Evolutionary conservation across 2,113 vertebrate species (phyloP).

Genomic region (Delphinapterus leucas): DNA sequence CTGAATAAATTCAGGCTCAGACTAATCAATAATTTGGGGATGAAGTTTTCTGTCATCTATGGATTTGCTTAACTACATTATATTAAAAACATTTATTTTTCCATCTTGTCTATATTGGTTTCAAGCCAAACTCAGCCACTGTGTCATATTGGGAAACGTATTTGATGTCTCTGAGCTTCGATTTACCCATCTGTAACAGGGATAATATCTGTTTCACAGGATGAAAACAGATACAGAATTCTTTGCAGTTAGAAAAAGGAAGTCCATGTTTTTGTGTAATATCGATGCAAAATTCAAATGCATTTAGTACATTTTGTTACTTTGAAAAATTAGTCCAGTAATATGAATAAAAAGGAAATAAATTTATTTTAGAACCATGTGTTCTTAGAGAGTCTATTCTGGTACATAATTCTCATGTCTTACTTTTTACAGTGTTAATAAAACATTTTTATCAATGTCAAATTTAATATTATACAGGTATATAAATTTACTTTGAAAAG

Average conservation of each 20-base stretch:
- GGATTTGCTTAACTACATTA: neutral
- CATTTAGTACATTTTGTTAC: neutral
- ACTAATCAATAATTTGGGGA: neutral
- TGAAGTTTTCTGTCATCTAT: neutral
- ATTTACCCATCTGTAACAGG: neutral
- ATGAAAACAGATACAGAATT: neutral
- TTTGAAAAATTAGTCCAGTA: neutral
- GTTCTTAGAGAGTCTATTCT: neutral
- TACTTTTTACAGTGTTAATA: neutral
- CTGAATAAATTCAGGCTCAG: neutral
- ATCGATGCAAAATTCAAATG: neutral
- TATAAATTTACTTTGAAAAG: neutral
- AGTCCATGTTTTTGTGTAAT: neutral
- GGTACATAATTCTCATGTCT: neutral
- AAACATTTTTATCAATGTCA: neutral
- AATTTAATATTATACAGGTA: neutral
- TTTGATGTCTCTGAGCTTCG: neutral
- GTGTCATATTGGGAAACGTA: neutral
- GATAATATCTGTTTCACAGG: neutral
- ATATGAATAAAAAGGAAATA: neutral
- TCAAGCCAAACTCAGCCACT: neutral
- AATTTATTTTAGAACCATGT: neutral
- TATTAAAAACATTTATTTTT: neutral
- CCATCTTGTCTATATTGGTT: neutral
- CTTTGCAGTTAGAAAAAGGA: neutral